Evolutionary conservation across 2,113 vertebrate genomes (phyloP).

Genomic region (Macaca mulatta): DNA sequence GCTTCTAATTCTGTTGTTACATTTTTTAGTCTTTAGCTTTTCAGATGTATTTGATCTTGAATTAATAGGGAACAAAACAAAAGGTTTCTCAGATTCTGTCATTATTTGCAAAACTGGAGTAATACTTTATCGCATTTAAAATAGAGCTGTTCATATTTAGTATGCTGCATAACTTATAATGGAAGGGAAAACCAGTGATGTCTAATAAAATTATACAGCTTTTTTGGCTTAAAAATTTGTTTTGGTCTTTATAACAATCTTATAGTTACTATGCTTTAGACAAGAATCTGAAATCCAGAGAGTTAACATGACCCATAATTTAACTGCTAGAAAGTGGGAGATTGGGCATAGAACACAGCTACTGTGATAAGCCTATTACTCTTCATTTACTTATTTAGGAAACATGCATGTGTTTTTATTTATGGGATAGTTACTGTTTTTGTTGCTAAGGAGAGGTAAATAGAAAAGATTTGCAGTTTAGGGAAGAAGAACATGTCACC

Average conservation of each 20-base stretch:
- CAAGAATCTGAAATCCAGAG: neutral
- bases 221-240: neutral
- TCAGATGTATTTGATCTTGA: neutral
- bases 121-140: neutral
- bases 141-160: neutral
- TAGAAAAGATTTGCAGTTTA: neutral
- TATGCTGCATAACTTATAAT: neutral
- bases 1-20: constrained; percentile 61
- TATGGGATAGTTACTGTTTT: neutral
- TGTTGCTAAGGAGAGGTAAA: neutral
- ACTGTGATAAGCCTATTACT: neutral
- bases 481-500: neutral
- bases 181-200: neutral
- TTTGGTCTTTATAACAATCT: neutral
- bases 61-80: neutral
- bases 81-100: neutral
- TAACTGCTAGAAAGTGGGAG: neutral
- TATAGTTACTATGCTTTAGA: neutral
- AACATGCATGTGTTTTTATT: neutral
- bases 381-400: neutral
- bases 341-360: neutral
- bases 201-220: neutral
- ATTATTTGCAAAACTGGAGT: neutral
- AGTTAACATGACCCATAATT: neutral
- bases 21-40: constrained; percentile 43